A percentile compares a stretch with the other conserved stretches of the same genome.
phyloP scores from a whole-genome alignment of 2,888 invertebrate species.

The Meteorus colon region DNA sequence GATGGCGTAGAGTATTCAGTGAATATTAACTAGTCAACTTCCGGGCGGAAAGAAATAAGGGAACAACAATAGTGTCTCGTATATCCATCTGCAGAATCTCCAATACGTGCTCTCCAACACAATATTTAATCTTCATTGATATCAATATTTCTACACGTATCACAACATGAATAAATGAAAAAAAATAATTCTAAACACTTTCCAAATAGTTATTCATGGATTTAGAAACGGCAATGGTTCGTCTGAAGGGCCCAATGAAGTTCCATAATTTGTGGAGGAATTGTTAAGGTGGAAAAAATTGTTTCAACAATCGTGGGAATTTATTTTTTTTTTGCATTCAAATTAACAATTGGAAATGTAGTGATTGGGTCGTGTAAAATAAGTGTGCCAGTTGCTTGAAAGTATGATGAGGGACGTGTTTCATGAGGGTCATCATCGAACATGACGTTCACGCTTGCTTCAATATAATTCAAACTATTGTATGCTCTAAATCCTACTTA shows the following conservation, averaged over 20 bases:
- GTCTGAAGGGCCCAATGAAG: too few relatives aligned
- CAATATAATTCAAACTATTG: constrained; percentile 24
- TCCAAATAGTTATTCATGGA: too few relatives aligned
- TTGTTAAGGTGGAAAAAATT: too few relatives aligned
- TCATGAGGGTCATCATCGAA: constrained; percentile 35
- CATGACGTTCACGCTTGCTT: constrained; percentile 11
- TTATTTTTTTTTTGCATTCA: background rate
- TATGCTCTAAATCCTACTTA: constrained; percentile 11
- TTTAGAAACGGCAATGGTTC: too few relatives aligned
- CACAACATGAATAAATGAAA: background rate
- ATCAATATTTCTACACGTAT: background rate
- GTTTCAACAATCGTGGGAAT: background rate
- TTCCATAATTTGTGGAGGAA: too few relatives aligned
- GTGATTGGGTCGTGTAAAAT: constrained; percentile 4
- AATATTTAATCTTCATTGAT: background rate
- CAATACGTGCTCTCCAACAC: constrained; percentile 33
- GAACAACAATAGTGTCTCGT: constrained; percentile 6
- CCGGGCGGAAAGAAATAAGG: constrained; percentile 42
- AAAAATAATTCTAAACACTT: background rate
- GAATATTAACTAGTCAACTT: constrained; percentile 54
- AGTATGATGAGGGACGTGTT: constrained; percentile 30
- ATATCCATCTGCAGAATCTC: constrained; percentile 49
- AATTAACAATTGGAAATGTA: background rate
- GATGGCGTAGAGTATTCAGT: constrained; percentile 41
- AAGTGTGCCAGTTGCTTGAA: constrained; percentile 12